A percentile compares a stretch with the other conserved stretches of the same genome.
Conservation (phyloP, 2,888 invertebrate species). For the Chrysolina haemoptera region DNA sequence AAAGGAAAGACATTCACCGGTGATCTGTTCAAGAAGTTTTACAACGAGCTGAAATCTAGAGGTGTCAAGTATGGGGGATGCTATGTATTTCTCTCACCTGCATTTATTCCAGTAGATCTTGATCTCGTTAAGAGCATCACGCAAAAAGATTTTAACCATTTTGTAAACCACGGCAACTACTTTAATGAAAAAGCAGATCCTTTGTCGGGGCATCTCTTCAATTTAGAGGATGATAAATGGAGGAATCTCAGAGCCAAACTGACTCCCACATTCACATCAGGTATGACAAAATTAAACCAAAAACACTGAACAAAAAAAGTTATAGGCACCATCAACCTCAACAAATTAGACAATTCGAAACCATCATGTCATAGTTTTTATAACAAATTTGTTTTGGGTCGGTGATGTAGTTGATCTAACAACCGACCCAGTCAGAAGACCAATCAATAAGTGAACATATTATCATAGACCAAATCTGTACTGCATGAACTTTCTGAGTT, state of each 20-base stretch:
- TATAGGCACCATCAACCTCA: too few species aligned
- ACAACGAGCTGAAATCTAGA: constrained; percentile 48
- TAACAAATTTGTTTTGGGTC: too few species aligned
- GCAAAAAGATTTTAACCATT: constrained; percentile 64
- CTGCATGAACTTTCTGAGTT: too few species aligned
- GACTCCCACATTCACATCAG: constrained; percentile 58
- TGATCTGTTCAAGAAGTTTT: constrained; percentile 38
- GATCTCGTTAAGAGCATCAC: constrained; percentile 62
- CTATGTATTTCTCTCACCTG: constrained; percentile 56
- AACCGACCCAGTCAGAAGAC: too few species aligned
- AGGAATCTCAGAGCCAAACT: constrained; percentile 66
- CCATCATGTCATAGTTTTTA: too few species aligned
- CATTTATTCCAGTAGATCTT: constrained; percentile 61
- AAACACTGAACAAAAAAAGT: too few species aligned
- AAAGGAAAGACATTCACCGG: constrained; percentile 25
- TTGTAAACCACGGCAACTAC: constrained; percentile 61
- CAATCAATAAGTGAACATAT: too few species aligned
- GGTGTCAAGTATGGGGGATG: constrained; percentile 55
- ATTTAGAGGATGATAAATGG: constrained; percentile 66
- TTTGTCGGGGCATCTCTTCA: constrained; percentile 58
- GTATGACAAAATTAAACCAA: constrained; percentile 21
- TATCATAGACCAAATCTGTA: too few species aligned
- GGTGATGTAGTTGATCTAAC: too few species aligned
- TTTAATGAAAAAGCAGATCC: constrained; percentile 61
- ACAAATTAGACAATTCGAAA: too few species aligned